Evolutionary conservation across 2,888 invertebrate species (phyloP).

Genomic region (Hemaris fuciformis): DNA sequence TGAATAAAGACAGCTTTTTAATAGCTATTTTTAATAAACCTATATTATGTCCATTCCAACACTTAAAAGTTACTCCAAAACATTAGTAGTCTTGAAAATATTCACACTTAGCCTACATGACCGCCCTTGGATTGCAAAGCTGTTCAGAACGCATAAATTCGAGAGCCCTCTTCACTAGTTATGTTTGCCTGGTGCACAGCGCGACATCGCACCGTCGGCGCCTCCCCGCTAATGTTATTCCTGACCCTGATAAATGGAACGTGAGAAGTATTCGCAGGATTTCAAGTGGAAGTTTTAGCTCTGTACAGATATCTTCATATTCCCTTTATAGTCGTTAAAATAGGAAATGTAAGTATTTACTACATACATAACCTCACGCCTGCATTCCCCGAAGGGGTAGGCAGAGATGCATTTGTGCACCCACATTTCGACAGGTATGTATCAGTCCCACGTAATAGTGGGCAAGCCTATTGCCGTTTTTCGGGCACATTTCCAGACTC

Average conservation of each 20-base stretch:
- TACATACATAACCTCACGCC: too few species aligned
- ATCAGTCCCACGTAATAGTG: too few species aligned
- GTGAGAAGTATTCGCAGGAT: neutral
- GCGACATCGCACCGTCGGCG: neutral
- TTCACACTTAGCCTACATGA: neutral
- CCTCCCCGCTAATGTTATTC: neutral
- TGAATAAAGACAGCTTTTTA: too few species aligned
- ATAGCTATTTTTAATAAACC: too few species aligned
- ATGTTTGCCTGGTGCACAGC: neutral
- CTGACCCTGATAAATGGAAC: neutral
- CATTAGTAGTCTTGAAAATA: neutral
- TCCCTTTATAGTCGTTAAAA: too few species aligned
- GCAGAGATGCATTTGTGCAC: too few species aligned
- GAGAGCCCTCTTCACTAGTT: neutral
- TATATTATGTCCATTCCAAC: neutral
- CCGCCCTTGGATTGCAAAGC: neutral
- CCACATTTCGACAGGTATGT: too few species aligned
- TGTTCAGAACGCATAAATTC: neutral
- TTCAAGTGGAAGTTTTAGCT: neutral
- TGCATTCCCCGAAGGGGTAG: too few species aligned
- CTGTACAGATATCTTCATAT: too few species aligned
- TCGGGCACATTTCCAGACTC: too few species aligned
- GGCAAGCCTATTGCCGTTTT: too few species aligned
- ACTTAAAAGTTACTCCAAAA: neutral
- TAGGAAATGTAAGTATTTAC: too few species aligned